These are phyloP conservation scores for Neomonachus schauinslandi DNA, from an alignment of 2,113 vertebrate genomes.

Conservation along the genomic window DNA sequence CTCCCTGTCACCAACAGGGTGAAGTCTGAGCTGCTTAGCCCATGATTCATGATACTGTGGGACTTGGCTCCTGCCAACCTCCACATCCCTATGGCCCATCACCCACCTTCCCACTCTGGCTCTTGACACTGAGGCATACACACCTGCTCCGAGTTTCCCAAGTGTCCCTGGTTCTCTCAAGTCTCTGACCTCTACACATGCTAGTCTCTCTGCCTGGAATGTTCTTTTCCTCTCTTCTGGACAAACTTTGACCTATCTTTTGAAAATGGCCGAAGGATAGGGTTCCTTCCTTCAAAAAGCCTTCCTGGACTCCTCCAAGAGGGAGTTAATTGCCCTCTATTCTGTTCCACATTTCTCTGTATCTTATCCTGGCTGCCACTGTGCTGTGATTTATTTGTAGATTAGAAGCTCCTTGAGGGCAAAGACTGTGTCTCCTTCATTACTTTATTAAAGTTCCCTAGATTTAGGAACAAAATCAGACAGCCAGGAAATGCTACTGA, in stretches of 20 bases:
- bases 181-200: background rate
- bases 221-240: background rate
- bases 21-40: background rate
- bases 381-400: background rate
- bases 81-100: background rate
- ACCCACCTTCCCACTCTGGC: background rate
- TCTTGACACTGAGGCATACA: background rate
- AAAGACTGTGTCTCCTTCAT: background rate
- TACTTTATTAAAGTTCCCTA: background rate
- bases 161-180: background rate
- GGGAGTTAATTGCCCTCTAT: background rate
- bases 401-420: background rate
- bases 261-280: background rate
- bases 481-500: background rate
- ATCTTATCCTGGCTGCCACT: too few relatives aligned
- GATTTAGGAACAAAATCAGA: background rate
- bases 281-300: background rate
- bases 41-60: background rate
- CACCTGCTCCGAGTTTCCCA: background rate
- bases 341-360: background rate
- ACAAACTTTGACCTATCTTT: background rate
- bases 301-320: background rate
- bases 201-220: background rate
- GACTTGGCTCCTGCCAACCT: background rate
- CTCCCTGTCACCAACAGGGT: background rate